A percentile compares a stretch with the other conserved stretches of the same genome.
phyloP scores from a whole-genome alignment of 2,888 invertebrate genomes.

The Papilio protenor region DNA sequence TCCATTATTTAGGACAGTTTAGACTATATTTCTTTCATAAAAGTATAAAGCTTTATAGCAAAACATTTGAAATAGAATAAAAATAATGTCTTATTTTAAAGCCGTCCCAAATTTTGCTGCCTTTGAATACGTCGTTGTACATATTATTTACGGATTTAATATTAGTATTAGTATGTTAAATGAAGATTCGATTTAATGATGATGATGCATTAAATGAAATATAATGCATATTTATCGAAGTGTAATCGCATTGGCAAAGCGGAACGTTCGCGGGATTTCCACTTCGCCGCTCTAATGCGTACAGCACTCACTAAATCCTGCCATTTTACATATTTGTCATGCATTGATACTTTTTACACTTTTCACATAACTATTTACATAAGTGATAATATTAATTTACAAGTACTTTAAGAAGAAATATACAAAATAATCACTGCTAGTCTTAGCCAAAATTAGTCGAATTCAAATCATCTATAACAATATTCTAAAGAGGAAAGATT shows the following conservation, averaged over 20 bases:
- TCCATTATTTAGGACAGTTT: too few relatives aligned
- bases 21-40: too few relatives aligned
- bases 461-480: too few relatives aligned
- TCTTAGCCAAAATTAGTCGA: not conserved
- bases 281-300: conserved; percentile 38
- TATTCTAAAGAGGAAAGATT: too few relatives aligned
- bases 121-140: too few relatives aligned
- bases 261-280: conserved; percentile 36
- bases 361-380: not conserved
- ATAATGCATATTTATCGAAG: conserved; percentile 4
- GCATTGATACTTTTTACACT: conserved; percentile 20
- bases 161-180: too few relatives aligned
- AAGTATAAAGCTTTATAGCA: too few relatives aligned
- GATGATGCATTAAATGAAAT: not conserved
- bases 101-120: not conserved
- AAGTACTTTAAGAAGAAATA: not conserved
- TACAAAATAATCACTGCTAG: not conserved
- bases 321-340: conserved; percentile 27
- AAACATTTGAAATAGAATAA: too few relatives aligned
- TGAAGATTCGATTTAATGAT: conserved; percentile 1
- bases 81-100: too few relatives aligned
- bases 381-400: not conserved
- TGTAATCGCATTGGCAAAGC: conserved; percentile 27
- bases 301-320: conserved; percentile 7
- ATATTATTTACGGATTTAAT: not conserved